Percentiles rank a stretch among this genome's conserved stretches.
Conservation (phyloP, 2,888 invertebrate genomes). For the Oasisia sp. region DNA sequence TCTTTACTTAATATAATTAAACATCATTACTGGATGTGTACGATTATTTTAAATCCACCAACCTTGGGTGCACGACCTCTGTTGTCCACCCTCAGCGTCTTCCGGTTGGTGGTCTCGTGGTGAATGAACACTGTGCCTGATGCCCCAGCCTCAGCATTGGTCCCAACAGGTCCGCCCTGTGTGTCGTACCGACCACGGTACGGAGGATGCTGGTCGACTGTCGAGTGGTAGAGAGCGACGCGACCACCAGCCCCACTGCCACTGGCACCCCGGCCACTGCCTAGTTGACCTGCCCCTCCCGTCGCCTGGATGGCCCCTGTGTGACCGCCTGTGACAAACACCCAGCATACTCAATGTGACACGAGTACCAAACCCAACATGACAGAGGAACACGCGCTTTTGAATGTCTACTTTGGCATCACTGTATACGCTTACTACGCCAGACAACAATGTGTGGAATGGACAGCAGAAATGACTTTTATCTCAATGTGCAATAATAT, state of each 20-base stretch:
- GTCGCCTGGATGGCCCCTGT: conserved; percentile 50
- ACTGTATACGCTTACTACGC: background rate
- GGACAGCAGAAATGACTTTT: background rate
- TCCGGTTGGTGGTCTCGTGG: conserved; percentile 37
- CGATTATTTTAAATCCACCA: background rate
- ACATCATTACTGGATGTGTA: too few species aligned
- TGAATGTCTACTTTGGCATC: background rate
- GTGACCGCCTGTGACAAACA: conserved; percentile 48
- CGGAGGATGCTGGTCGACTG: conserved; percentile 44
- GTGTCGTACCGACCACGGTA: conserved; percentile 49
- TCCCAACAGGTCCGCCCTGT: conserved; percentile 43
- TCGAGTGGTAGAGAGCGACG: conserved; percentile 48
- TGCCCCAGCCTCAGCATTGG: conserved; percentile 49
- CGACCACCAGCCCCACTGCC: conserved; percentile 48
- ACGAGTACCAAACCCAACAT: background rate
- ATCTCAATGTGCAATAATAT: background rate
- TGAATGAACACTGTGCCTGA: conserved; percentile 48
- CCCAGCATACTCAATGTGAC: background rate
- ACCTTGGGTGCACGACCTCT: conserved; percentile 36
- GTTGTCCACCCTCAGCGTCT: conserved; percentile 48
- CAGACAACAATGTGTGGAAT: background rate
- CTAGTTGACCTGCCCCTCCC: conserved; percentile 47
- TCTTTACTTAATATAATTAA: too few species aligned
- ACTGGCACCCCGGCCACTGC: conserved; percentile 39
- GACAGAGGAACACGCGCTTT: background rate